Evolutionary conservation across 2,888 invertebrate species (phyloP).

Genomic region (Microdon myrmicae): DNA sequence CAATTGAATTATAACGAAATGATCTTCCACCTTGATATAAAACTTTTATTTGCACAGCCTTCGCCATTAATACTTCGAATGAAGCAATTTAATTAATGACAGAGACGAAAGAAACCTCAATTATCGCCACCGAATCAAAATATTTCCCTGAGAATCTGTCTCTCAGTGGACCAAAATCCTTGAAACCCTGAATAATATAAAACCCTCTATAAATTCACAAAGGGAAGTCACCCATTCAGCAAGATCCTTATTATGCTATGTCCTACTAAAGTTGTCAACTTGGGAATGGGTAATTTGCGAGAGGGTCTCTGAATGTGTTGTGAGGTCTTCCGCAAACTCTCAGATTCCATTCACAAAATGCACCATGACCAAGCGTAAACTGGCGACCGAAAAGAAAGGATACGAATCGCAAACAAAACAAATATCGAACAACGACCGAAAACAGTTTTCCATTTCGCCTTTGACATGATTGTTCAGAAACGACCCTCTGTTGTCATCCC

Average conservation of each 20-base stretch:
- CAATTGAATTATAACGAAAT: too few relatives aligned
- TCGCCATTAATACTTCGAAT: too few relatives aligned
- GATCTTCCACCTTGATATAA: too few relatives aligned
- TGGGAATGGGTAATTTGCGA: conserved; percentile 42
- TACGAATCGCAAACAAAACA: conserved; percentile 24
- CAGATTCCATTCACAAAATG: conserved; percentile 21
- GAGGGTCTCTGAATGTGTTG: conserved; percentile 29
- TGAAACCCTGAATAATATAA: neutral
- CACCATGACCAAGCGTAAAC: conserved; percentile 2
- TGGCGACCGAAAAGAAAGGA: neutral
- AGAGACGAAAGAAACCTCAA: conserved; percentile 35
- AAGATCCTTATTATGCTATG: conserved; percentile 22
- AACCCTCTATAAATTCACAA: conserved; percentile 4
- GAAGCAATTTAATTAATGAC: conserved; percentile 42
- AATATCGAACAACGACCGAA: conserved; percentile 28
- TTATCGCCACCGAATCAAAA: conserved; percentile 39
- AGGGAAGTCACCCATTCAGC: conserved; percentile 10
- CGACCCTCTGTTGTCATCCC: conserved; percentile 30
- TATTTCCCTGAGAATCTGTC: conserved; percentile 22
- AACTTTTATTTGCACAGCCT: too few relatives aligned
- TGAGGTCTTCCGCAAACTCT: conserved; percentile 51
- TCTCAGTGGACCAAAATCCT: conserved; percentile 11
- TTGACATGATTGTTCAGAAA: conserved; percentile 27
- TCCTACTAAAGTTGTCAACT: conserved; percentile 23
- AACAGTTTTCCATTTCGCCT: conserved; percentile 23